Conservation (phyloP, 2,888 invertebrate species). For the Drosophila borborema region DNA sequence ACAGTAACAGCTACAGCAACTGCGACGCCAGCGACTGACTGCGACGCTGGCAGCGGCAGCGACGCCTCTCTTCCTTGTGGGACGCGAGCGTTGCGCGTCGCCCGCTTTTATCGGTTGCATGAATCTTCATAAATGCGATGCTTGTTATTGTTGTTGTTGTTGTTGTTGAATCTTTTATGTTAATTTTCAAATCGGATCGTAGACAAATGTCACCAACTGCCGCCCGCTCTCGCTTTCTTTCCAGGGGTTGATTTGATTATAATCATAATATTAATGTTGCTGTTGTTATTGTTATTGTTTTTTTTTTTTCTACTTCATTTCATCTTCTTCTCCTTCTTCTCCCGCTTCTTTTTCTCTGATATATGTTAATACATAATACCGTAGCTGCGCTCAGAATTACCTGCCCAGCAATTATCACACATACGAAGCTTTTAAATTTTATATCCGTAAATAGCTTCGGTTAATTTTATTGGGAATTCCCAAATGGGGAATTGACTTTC, state of each 20-base stretch:
- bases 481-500: background rate
- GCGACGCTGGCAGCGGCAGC: constrained; percentile 17
- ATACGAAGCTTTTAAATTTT: background rate
- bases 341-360: background rate
- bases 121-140: constrained; percentile 63
- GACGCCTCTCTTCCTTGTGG: constrained; percentile 73
- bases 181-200: constrained; percentile 51
- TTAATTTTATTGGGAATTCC: background rate
- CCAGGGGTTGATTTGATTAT: constrained; percentile 44
- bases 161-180: constrained; percentile 59
- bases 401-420: background rate
- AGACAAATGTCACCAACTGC: constrained; percentile 57
- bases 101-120: constrained; percentile 63
- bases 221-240: constrained; percentile 78
- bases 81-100: constrained; percentile 26
- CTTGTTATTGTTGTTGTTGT: constrained; percentile 23
- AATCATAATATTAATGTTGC: constrained; percentile 19
- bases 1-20: constrained; percentile 3
- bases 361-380: constrained; percentile 20
- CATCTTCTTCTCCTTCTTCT: background rate
- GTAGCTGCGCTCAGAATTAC: constrained; percentile 13
- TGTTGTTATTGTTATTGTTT: background rate
- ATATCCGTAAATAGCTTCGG: background rate
- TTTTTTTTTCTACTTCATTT: background rate
- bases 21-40: constrained; percentile 5